Evolutionary conservation across 2,888 invertebrate species (phyloP), one percentile per base, ranked within the genome.

Genomic region (Aspidiotus destructor): DNA sequence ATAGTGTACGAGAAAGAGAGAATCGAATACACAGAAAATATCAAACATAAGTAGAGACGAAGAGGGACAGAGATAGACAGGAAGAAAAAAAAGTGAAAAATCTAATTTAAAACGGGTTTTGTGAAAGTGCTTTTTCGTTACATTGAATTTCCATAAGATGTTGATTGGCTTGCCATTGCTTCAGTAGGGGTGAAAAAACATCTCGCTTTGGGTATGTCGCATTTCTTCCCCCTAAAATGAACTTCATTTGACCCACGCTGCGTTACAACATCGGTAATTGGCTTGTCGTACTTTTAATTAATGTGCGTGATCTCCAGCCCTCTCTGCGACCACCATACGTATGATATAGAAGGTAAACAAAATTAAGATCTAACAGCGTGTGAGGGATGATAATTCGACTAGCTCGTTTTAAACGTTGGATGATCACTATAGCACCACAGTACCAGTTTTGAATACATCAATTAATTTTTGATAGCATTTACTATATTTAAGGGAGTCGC

Each of bases 81-180:
- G 28, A 58, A 28, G 17, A 58, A 40, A 40, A 28, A 67, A 67
- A 67, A 67, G 42, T 60, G 58, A 60, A 67, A 67, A 67, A 67
- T 60, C 60, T 60, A 60, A 67, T 60, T 67, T 67, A 60, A 67
- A 67, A 67, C 44, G 48, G 60, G 67, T 58, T 42, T 60, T 60
- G 67, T 58, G 44, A 67, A 67, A 67, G 58, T 58, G 58, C 58
- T 67, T 67, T 58, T 67, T 67, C 67, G 67, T 67, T 67, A 67
- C 67, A 67, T 67, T 67, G 67, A 67, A 67, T 67, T 67, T 67
- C 67, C 67, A 67, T 67, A 67, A 67, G 67, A 67, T 60, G 67
- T 52, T 67, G 67, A 67, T 67, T 67, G 67, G 67, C 67, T 67
- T 67, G 58, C 58, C 44, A 17, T 44, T 67, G 58, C 57, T 60